phyloP scores from a whole-genome alignment of 1,140 invertebrate species.

The Apolygus lucorum region DNA sequence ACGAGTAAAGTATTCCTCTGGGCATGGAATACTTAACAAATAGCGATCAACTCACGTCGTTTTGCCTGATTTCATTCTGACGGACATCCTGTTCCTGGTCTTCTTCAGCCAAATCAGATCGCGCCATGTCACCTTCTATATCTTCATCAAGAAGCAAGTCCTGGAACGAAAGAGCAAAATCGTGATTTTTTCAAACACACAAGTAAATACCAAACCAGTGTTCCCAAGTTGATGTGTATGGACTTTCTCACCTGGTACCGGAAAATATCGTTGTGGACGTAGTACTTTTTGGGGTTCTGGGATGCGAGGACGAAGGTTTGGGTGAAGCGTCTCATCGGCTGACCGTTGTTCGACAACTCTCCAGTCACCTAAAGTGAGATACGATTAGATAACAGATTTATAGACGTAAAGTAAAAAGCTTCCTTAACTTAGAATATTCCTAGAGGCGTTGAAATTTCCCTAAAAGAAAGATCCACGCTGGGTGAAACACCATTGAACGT shows the following conservation, averaged over 20 bases:
- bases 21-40: background rate
- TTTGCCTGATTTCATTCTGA: slow-evolving; percentile 15
- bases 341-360: slow-evolving; percentile 89
- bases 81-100: slow-evolving; percentile 41
- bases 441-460: too few species aligned
- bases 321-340: slow-evolving; percentile 93
- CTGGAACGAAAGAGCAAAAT: slow-evolving; percentile 32
- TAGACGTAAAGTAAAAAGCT: too few species aligned
- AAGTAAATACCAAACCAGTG: too few species aligned
- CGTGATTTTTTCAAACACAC: background rate
- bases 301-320: slow-evolving; percentile 94
- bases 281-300: slow-evolving; percentile 92
- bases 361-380: slow-evolving; percentile 94
- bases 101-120: slow-evolving; percentile 56
- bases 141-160: slow-evolving; percentile 75
- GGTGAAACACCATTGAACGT: too few species aligned
- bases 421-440: too few species aligned
- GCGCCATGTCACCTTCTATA: slow-evolving; percentile 49
- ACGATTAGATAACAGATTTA: too few species aligned
- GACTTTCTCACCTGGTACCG: slow-evolving; percentile 78
- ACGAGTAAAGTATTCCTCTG: background rate
- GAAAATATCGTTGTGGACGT: slow-evolving; percentile 97
- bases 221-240: too few species aligned
- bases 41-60: slow-evolving; percentile 1
- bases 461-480: too few species aligned